Evolutionary conservation across 2,888 invertebrate species (phyloP).

Genomic region (Lasioglossum morio): DNA sequence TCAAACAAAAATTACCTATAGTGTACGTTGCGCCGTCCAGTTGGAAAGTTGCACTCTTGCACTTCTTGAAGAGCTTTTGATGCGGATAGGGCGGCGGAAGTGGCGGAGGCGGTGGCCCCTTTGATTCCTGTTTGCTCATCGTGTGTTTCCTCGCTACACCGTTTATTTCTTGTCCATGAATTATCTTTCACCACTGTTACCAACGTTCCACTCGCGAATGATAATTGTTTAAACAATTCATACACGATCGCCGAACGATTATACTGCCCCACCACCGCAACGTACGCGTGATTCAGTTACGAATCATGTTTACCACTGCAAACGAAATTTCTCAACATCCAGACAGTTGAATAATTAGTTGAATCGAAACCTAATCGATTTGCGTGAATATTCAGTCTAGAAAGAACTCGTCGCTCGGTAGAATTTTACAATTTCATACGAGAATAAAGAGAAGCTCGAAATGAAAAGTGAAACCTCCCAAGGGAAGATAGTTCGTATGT

Average conservation of each 20-base stretch:
- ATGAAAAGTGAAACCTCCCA: no score
- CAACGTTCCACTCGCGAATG: constrained; percentile 22
- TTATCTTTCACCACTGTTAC: constrained; percentile 30
- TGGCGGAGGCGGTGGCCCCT: constrained; percentile 71
- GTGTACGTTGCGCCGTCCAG: constrained; percentile 94
- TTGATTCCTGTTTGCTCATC: constrained; percentile 60
- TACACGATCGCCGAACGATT: constrained; percentile 15
- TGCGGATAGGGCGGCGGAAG: constrained; percentile 72
- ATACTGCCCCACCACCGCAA: background rate
- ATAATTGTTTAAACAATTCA: background rate
- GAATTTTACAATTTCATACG: no score
- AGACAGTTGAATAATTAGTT: background rate
- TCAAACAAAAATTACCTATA: constrained; percentile 88
- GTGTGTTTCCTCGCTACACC: constrained; percentile 60
- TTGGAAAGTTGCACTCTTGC: constrained; percentile 94
- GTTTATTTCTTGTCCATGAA: constrained; percentile 68
- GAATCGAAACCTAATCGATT: background rate
- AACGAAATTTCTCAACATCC: background rate
- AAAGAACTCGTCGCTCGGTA: background rate
- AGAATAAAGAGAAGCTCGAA: no score
- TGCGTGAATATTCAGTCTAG: background rate
- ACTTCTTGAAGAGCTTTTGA: constrained; percentile 90
- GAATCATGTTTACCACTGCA: background rate
- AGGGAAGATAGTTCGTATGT: no score
- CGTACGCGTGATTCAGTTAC: constrained; percentile 1